Evolutionary conservation across 2,113 vertebrate genomes (phyloP).

Genomic region (Corydoras maculifer): DNA sequence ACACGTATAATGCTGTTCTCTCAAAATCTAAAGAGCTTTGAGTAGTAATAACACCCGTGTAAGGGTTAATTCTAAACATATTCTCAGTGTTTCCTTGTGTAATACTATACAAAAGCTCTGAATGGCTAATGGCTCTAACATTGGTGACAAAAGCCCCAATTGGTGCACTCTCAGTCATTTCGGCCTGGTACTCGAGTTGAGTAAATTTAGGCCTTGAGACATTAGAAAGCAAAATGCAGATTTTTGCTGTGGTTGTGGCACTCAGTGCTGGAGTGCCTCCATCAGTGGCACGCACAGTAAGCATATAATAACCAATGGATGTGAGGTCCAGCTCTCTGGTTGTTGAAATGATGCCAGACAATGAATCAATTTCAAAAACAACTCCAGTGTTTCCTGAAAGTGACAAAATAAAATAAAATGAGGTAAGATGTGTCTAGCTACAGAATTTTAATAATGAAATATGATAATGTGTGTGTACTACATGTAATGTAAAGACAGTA

Average conservation of each 20-base stretch:
- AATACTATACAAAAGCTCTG: constrained; percentile 81
- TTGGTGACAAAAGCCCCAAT: constrained; percentile 77
- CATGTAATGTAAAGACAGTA: background rate
- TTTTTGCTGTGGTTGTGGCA: constrained; percentile 79
- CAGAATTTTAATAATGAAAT: background rate
- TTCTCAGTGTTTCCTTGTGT: constrained; percentile 74
- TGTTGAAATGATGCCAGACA: constrained; percentile 82
- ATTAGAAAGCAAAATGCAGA: constrained; percentile 83
- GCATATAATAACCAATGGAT: constrained; percentile 78
- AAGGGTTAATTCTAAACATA: constrained; percentile 80
- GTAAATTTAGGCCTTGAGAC: constrained; percentile 85
- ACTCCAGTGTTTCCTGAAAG: constrained; percentile 81
- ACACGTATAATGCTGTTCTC: constrained; percentile 70
- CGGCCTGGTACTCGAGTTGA: constrained; percentile 86
- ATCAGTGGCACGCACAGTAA: constrained; percentile 83
- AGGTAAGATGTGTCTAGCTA: background rate
- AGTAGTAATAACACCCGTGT: constrained; percentile 86
- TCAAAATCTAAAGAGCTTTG: constrained; percentile 82
- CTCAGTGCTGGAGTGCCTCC: constrained; percentile 82
- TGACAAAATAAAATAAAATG: background rate
- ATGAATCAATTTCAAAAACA: constrained; percentile 83
- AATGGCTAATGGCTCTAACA: constrained; percentile 81
- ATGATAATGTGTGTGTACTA: background rate
- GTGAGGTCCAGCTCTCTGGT: constrained; percentile 80
- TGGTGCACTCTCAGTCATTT: constrained; percentile 84